These are phyloP conservation scores for Aix galericulata DNA, from an alignment of 2,113 vertebrate genomes.

Conservation along the genomic window DNA sequence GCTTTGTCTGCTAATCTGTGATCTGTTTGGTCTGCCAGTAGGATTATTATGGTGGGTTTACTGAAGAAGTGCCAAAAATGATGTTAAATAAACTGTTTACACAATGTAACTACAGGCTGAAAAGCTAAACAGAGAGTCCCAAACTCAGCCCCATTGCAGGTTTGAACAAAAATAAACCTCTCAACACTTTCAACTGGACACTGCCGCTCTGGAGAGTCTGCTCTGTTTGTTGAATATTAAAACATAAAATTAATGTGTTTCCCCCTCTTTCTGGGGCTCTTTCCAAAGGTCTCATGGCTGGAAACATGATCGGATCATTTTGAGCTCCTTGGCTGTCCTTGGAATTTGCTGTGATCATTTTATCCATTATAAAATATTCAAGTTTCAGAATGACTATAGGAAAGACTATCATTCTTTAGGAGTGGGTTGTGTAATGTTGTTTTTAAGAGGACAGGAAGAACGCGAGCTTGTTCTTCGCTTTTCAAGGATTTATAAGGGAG, in stretches of 20 bases:
- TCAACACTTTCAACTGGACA: constrained; percentile 77
- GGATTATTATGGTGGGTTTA: constrained; percentile 84
- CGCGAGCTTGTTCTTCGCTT: background rate
- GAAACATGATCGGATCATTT: constrained; percentile 65
- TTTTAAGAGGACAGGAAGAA: constrained; percentile 13
- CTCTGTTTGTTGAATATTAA: constrained; percentile 80
- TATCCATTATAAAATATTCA: constrained; percentile 38
- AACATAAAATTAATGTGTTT: constrained; percentile 75
- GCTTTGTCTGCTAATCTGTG: constrained; percentile 77
- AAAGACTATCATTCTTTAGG: background rate
- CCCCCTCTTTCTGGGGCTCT: constrained; percentile 67
- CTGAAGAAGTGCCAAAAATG: constrained; percentile 82
- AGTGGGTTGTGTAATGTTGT: background rate
- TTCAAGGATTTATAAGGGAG: background rate
- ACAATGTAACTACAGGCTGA: constrained; percentile 79
- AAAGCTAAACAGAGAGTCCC: constrained; percentile 77
- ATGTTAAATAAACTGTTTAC: constrained; percentile 86
- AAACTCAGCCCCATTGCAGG: constrained; percentile 77
- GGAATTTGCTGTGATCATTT: constrained; percentile 51
- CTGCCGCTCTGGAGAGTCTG: constrained; percentile 72
- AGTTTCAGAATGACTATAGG: background rate
- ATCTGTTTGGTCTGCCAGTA: constrained; percentile 85
- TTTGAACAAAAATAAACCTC: constrained; percentile 88
- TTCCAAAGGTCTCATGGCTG: constrained; percentile 64
- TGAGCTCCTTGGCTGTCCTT: constrained; percentile 46